phyloP scores from a whole-genome alignment of 2,888 invertebrate genomes.

The Microctonus brassicae region DNA sequence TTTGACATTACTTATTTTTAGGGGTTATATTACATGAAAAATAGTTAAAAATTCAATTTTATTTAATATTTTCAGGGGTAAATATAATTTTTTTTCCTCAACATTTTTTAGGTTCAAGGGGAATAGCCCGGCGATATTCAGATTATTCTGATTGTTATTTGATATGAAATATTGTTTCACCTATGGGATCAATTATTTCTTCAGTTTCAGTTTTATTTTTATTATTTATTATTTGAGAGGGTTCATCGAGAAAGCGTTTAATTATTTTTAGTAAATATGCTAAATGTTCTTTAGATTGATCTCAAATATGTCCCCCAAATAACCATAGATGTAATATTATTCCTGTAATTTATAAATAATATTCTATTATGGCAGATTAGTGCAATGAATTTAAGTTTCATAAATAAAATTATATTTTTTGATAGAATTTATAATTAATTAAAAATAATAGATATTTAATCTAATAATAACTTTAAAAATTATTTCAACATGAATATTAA shows the following conservation, averaged over 20 bases:
- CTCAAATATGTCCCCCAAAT: constrained; percentile 66
- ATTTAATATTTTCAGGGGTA: constrained; percentile 80
- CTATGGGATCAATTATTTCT: constrained; percentile 78
- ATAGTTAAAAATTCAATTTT: constrained; percentile 79
- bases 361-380: constrained; percentile 76
- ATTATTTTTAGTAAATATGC: constrained; percentile 71
- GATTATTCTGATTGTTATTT: constrained; percentile 79
- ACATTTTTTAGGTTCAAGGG: constrained; percentile 80
- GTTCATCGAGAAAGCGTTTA: constrained; percentile 72
- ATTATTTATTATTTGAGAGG: constrained; percentile 77
- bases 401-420: constrained; percentile 76
- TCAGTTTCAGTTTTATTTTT: constrained; percentile 73
- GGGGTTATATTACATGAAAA: constrained; percentile 74
- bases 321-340: constrained; percentile 51
- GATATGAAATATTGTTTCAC: constrained; percentile 78
- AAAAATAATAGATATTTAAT: too few relatives aligned
- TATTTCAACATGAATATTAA: constrained; percentile 74
- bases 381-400: constrained; percentile 79
- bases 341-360: constrained; percentile 67
- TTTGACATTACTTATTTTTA: constrained; percentile 80
- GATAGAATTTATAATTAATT: constrained; percentile 73
- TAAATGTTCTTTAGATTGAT: constrained; percentile 76
- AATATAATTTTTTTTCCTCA: constrained; percentile 85
- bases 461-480: too few relatives aligned
- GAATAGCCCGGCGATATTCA: constrained; percentile 83